phyloP scores from a whole-genome alignment of 2,113 vertebrate genomes.

The Cottus gobio region DNA sequence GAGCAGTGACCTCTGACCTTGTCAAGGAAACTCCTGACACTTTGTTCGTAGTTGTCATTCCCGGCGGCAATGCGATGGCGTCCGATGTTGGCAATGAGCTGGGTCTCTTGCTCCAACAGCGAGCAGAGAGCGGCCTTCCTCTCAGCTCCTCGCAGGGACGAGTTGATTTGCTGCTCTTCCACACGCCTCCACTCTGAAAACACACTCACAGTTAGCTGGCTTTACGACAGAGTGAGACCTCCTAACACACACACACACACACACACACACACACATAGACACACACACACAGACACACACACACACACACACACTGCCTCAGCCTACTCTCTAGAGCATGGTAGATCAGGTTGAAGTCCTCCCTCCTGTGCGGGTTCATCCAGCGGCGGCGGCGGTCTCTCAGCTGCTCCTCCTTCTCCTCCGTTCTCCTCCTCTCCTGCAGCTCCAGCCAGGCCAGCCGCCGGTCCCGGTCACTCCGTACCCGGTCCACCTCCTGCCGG shows the following conservation, averaged over 20 bases:
- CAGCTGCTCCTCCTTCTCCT: slow-evolving; percentile 85
- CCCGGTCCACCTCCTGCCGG: slow-evolving; percentile 70
- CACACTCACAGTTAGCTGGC: background rate
- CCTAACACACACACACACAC: background rate
- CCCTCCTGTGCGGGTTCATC: slow-evolving; percentile 86
- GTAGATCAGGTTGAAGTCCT: slow-evolving; percentile 92
- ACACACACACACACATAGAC: background rate
- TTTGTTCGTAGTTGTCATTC: slow-evolving; percentile 76
- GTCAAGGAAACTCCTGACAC: slow-evolving; percentile 82
- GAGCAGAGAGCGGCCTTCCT: slow-evolving; percentile 89
- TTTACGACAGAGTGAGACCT: background rate
- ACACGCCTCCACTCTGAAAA: slow-evolving; percentile 89
- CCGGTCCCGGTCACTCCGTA: slow-evolving; percentile 78
- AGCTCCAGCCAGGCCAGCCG: slow-evolving; percentile 83
- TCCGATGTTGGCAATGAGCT: slow-evolving; percentile 88
- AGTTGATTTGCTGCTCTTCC: slow-evolving; percentile 83
- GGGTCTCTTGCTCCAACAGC: slow-evolving; percentile 90
- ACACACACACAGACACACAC: background rate
- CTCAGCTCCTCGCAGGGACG: slow-evolving; percentile 83
- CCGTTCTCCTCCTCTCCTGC: slow-evolving; percentile 77
- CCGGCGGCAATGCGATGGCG: slow-evolving; percentile 78
- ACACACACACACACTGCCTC: background rate
- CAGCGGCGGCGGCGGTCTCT: slow-evolving; percentile 82
- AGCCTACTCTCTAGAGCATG: slow-evolving; percentile 89
- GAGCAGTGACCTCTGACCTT: slow-evolving; percentile 85